These are phyloP conservation scores for Leiothrix lutea DNA, from an alignment of 2,113 vertebrate species.

Conservation along the genomic window DNA sequence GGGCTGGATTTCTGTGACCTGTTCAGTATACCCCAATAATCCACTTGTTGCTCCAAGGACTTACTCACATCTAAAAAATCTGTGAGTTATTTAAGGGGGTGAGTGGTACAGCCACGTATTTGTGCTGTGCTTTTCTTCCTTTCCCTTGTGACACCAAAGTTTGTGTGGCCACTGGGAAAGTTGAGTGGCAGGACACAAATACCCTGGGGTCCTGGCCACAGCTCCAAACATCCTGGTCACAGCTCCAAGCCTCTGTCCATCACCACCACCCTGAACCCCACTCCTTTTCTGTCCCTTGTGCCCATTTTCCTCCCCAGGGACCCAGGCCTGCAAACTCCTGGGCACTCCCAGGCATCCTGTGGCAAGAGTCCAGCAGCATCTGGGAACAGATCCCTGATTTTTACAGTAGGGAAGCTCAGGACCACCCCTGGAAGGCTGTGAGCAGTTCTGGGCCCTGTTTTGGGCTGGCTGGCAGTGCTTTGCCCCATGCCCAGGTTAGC, in stretches of 20 bases:
- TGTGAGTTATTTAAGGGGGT: not conserved
- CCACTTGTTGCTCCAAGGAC: not conserved
- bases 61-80: not conserved
- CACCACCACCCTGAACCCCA: not conserved
- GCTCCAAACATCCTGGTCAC: not conserved
- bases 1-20: not conserved
- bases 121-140: not conserved
- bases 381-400: not conserved
- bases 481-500: not conserved
- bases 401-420: not conserved
- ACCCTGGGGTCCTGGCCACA: not conserved
- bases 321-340: not conserved
- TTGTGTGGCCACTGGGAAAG: not conserved
- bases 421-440: not conserved
- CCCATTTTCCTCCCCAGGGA: not conserved
- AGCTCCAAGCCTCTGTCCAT: not conserved
- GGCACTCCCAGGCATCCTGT: fast-evolving
- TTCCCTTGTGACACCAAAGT: not conserved
- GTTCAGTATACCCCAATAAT: not conserved
- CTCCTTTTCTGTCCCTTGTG: not conserved
- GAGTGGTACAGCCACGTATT: not conserved
- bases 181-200: not conserved
- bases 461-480: not conserved
- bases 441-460: not conserved
- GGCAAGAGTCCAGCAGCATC: not conserved